These are phyloP conservation scores for Poliocrania exsul DNA, from an alignment of 2,797 vertebrate genomes.

Conservation along the genomic window DNA sequence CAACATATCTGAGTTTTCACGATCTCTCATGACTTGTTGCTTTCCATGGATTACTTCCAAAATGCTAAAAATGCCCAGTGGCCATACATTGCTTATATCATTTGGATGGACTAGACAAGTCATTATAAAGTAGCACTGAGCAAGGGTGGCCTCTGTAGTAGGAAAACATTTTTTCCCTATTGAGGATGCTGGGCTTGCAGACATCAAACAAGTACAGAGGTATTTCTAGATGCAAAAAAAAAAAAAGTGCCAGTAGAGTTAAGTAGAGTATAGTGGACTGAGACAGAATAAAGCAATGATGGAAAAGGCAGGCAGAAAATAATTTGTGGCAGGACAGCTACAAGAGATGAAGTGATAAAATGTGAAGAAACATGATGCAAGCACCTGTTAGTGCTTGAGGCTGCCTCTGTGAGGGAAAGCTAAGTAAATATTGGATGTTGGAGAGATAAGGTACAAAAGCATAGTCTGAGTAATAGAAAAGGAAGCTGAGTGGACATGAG, in stretches of 20 bases:
- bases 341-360: neutral
- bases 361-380: neutral
- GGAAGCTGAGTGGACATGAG: neutral
- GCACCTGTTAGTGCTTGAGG: neutral
- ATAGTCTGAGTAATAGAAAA: neutral
- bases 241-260: neutral
- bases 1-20: neutral
- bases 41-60: neutral
- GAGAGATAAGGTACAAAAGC: neutral
- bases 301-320: conserved; percentile 17
- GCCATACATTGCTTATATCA: neutral
- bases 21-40: neutral
- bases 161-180: neutral
- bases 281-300: neutral
- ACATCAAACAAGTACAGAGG: neutral
- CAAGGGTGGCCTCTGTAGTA: neutral
- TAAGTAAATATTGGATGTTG: neutral
- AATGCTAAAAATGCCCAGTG: neutral
- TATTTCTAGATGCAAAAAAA: neutral
- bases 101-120: neutral
- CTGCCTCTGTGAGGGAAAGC: neutral
- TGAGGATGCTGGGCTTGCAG: neutral
- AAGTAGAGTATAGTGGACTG: neutral
- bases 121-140: neutral
- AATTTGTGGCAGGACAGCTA: neutral